phyloP scores from a whole-genome alignment of 2,113 vertebrate genomes.

The Leptocoma aspasia region DNA sequence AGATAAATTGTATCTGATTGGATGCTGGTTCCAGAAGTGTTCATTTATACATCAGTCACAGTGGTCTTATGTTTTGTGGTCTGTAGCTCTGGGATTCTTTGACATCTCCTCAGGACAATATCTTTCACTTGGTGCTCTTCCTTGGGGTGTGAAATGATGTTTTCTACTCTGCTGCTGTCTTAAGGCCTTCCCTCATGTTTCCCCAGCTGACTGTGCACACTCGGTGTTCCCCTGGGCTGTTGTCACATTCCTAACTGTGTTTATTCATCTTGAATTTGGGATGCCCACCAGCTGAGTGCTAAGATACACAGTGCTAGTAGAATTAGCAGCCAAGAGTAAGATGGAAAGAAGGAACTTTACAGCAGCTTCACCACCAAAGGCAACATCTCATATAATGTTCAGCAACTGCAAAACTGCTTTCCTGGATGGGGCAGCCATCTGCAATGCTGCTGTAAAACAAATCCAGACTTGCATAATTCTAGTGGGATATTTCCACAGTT shows the following conservation, averaged over 20 bases:
- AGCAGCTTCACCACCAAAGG: background rate
- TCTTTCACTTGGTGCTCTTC: background rate
- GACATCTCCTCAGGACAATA: background rate
- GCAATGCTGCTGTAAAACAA: background rate
- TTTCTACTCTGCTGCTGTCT: background rate
- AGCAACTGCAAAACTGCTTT: background rate
- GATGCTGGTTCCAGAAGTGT: background rate
- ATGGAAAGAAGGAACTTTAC: background rate
- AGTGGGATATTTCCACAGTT: background rate
- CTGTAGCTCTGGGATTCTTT: background rate
- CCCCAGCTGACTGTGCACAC: background rate
- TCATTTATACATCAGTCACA: background rate
- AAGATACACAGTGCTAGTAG: background rate
- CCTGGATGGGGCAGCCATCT: background rate
- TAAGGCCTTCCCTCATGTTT: background rate
- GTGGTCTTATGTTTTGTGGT: background rate
- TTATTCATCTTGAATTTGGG: background rate
- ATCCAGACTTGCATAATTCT: background rate
- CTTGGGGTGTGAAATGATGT: background rate
- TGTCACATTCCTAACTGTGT: background rate
- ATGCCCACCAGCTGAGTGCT: background rate
- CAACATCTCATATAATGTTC: background rate
- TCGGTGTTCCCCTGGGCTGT: background rate
- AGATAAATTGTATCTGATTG: background rate
- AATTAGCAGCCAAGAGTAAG: background rate